Evolutionary conservation across 2,888 invertebrate genomes (phyloP), one percentile per base, ranked within the genome.

Genomic region (Lasioglossum leucozonium): DNA sequence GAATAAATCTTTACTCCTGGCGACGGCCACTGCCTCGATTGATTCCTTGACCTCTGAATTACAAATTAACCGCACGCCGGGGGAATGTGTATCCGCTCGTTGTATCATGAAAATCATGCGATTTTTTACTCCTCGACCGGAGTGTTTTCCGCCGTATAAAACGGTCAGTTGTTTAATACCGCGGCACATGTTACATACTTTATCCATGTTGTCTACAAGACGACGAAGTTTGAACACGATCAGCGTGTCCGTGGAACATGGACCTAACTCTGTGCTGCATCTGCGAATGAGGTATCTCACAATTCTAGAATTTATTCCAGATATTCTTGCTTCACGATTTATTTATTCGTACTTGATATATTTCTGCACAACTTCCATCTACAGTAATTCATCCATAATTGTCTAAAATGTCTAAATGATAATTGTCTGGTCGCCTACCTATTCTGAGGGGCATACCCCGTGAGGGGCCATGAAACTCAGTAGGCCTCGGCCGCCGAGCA

Each of bases 41-140:
- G 76, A 86, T 81, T 74, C 77, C 65, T 79, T 82, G 86, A 84
- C 82, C 76, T 78, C 69, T 22, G 62, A 55, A 88, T 62, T 88
- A 82, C 58, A 85, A 78, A 86, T 89, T 34, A 67, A 58, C 65
- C 72, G 26, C 16, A 8, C 22, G 3, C 18, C 22, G 40, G 65
- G 40, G 16, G 22, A 67, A 37, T n/a, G 6, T 26, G 2, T 44
- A 22, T 40, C 34, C 6, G 34, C 8, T 16, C 44, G 5, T 51
- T 42, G 55, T 42, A 22, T 44, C 47, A 51, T 55, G 69, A 34
- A 62, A 67, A 78, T 82, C 75, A 51, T 4, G 10, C 55, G 42
- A 26, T 40, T 67, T 78, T 75, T 79, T 77, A 40, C 79, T 18
- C 71, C 69, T 76, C 72, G 71, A 44, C 11, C 55, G 26, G 37